Base-by-base conservation (phyloP, 2,888 invertebrate species). In the Chydorus sphaericus region DNA sequence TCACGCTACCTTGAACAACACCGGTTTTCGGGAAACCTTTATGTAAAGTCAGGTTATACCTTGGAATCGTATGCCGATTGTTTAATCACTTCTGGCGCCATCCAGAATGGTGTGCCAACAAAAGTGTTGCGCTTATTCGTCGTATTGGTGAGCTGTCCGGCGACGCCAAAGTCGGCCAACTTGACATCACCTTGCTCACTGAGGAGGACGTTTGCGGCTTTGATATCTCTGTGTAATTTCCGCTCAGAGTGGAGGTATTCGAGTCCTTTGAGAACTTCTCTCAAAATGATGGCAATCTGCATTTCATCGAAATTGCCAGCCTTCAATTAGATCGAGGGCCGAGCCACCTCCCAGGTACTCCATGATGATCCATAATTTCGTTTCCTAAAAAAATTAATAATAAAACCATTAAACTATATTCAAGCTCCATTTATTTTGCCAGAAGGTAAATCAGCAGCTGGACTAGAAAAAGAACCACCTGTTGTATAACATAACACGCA, bases 291-390 rank as follows among this genome's bases (percentile, higher is more conserved):
- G 58, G 96, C 94, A 70, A 99, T 99, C 75, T 98, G 97, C 82
- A 89, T 89, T 77, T 98, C 98, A 70, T 97, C 94, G 75, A 99
- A 93, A 69, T 85, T 88, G 62, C 97, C 97, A 57, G 96, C 93
- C 75, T 98, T 98, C 91, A 98, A n/a, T 98, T 66, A 98, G 79
- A 77, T 98, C 98, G 71, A 99, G 76, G 61, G 97, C 97, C 57
- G 97, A 98, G 60, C 98, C 98, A 55, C 98, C 98, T 61, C 98
- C 98, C 68, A 99, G 78, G 73, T 97, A 99, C 75, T 99, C 98
- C 98, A 99, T 99, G 70, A 99, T 97, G 67, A 96, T 96, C 94
- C 98, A 99, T 81, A 99, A 74, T 74, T 99, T 99, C 63, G 97
- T 94, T 66, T 96, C 96, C 92, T 93, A 73, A n/a, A 68, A 62